Conservation (phyloP, 2,113 vertebrate species). For the Apistogramma diplotaenia region DNA sequence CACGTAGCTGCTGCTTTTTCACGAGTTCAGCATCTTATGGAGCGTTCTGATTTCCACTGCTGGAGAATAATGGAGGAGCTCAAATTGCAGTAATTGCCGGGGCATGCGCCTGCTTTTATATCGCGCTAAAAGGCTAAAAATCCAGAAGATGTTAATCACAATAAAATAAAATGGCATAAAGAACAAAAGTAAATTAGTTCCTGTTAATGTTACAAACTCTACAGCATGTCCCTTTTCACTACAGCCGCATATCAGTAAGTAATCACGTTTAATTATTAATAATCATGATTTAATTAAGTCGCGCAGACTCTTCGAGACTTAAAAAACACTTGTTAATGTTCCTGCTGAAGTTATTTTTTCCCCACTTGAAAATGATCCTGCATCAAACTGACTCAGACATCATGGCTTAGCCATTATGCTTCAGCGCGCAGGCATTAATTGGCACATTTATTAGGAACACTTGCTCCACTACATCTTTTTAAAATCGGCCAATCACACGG, state of each 20-base stretch:
- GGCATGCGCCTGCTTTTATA: not conserved
- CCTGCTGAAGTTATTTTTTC: accelerated
- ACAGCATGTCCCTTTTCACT: not conserved
- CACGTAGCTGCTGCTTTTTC: not conserved
- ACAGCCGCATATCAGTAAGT: not conserved
- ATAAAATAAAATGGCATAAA: not conserved
- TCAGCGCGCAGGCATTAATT: not conserved
- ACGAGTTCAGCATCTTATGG: not conserved
- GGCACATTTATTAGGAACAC: not conserved
- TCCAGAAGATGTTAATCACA: not conserved
- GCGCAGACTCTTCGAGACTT: not conserved
- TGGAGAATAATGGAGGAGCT: not conserved
- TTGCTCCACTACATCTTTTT: not conserved
- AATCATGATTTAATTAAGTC: not conserved
- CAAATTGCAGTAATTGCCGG: constrained; percentile 1
- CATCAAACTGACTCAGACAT: not conserved
- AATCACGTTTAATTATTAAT: not conserved
- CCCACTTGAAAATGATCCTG: not conserved
- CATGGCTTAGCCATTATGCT: not conserved
- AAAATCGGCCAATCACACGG: not conserved
- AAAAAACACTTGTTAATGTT: not conserved
- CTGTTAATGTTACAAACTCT: not conserved
- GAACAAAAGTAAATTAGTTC: not conserved
- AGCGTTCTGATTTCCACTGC: not conserved
- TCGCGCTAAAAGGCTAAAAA: not conserved